Conservation (phyloP, 2,888 invertebrate genomes). For the Sesamia inferens region DNA sequence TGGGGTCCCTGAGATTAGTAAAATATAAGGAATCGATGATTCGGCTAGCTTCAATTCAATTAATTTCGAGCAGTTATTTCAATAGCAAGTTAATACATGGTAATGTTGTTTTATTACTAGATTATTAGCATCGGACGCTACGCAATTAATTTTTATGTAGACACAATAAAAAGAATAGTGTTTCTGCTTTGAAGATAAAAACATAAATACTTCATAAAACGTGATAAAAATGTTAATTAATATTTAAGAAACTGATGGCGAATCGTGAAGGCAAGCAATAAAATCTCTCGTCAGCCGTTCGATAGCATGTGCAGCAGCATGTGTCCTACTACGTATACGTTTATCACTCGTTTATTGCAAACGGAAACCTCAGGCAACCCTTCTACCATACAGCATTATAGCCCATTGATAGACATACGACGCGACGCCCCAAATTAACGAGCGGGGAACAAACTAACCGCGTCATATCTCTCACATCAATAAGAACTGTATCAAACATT, state of each 20-base stretch:
- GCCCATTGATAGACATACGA: conserved; percentile 83
- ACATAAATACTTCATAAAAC: conserved; percentile 61
- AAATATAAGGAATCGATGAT: conserved; percentile 4
- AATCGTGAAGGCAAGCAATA: conserved; percentile 75
- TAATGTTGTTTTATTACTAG: conserved; percentile 48
- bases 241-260: conserved; percentile 67
- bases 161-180: conserved; percentile 49
- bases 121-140: conserved; percentile 29
- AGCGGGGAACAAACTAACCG: conserved; percentile 53
- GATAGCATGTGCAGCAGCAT: conserved; percentile 73
- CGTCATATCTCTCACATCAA: conserved; percentile 56
- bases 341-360: conserved; percentile 84
- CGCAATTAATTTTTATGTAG: conserved; percentile 54
- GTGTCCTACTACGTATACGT: conserved; percentile 69
- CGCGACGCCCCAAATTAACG: conserved; percentile 77
- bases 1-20: not conserved
- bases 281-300: conserved; percentile 79
- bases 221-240: conserved; percentile 61
- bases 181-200: conserved; percentile 54
- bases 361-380: conserved; percentile 81
- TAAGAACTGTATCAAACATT: conserved; percentile 42
- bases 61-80: conserved; percentile 32
- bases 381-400: conserved; percentile 73
- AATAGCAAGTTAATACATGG: conserved; percentile 22
- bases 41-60: conserved; percentile 20